Base-by-base conservation (phyloP, 1,140 invertebrate genomes). In the Drosophila ananassae region DNA sequence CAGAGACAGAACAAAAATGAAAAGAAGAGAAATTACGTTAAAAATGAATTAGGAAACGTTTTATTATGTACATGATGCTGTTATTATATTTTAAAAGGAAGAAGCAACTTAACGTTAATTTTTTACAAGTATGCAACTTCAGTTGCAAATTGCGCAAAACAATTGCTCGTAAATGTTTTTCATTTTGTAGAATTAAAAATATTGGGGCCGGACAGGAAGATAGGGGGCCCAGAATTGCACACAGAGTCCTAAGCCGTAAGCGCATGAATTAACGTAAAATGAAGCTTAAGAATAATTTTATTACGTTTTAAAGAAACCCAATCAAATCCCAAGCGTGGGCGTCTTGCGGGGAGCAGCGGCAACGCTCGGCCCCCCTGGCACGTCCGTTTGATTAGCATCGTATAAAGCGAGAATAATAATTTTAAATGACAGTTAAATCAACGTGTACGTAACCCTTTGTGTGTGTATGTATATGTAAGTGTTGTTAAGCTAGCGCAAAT, bases 61-160 rank as follows among this genome's bases (percentile, higher is more conserved):
- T 90, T 82, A 90, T 89, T 89, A 77, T 89, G 79, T 89, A 83
- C 64, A 90, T 89, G 87, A 90, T 90, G 87, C 85, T 90, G 85
- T 90, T 89, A 77, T 89, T 84, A 80, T 90, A 82, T 82, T 87
- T 89, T 89, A 82, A 87, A 80, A 60, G 64, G 76, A 76, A 66
- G 77, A 76, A 51, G 47, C 68, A 87, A 89, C 63, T 82, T 82
- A 77, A 80, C 53, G 41, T 54, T 83, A 60, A 78, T 89, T 89
- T 87, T 71, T 79, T 74, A 69, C 72, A 63, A 57, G 76, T 72
- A 51, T 73, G 50, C 47, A 74, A 77, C 53, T 63, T 48, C 6
- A 54, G 82, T 61, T 68, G 73, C 82, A 61, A 51, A 52, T 57
- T 47, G 10, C 54, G 78, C 78, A 77, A 73, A 69, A 69, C 63